A percentile compares a stretch with the other conserved stretches of the same genome.
Evolutionary conservation across 2,113 vertebrate species (phyloP).

Genomic region (Stigmatopora argus): DNA sequence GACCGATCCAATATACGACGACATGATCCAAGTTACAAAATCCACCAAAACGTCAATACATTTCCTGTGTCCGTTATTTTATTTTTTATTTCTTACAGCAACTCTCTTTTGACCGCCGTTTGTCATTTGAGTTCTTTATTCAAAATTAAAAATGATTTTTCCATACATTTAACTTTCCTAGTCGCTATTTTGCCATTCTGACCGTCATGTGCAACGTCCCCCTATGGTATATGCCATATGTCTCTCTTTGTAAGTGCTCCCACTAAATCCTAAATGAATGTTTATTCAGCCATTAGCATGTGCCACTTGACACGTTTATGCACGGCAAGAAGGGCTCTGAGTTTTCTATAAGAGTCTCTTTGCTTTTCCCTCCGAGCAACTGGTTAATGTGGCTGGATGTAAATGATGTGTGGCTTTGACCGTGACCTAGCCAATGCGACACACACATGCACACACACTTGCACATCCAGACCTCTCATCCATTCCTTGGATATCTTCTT

Average conservation of each 20-base stretch:
- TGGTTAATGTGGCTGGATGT: conserved; percentile 49
- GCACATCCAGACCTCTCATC: conserved; percentile 19
- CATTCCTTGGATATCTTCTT: conserved; percentile 37
- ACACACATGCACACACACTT: neutral
- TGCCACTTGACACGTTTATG: conserved; percentile 33
- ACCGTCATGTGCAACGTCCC: too few species aligned
- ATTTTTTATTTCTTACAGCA: too few species aligned
- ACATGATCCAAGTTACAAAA: too few species aligned
- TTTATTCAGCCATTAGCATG: conserved; percentile 27
- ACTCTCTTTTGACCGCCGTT: too few species aligned
- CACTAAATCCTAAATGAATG: conserved; percentile 33
- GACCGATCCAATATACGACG: too few species aligned
- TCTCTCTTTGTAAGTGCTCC: conserved; percentile 22
- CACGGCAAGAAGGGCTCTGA: conserved; percentile 30
- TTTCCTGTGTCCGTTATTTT: too few species aligned
- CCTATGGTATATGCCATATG: conserved; percentile 7
- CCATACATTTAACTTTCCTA: too few species aligned
- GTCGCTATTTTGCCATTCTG: too few species aligned
- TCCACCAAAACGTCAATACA: too few species aligned
- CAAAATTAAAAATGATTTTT: too few species aligned
- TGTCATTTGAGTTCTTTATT: too few species aligned
- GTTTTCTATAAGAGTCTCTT: conserved; percentile 42
- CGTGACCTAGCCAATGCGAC: conserved; percentile 29
- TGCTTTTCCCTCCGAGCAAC: conserved; percentile 41
- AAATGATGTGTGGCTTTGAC: conserved; percentile 39